Evolutionary conservation across 2,888 invertebrate species (phyloP).

Genomic region (Cactoblastis cactorum): DNA sequence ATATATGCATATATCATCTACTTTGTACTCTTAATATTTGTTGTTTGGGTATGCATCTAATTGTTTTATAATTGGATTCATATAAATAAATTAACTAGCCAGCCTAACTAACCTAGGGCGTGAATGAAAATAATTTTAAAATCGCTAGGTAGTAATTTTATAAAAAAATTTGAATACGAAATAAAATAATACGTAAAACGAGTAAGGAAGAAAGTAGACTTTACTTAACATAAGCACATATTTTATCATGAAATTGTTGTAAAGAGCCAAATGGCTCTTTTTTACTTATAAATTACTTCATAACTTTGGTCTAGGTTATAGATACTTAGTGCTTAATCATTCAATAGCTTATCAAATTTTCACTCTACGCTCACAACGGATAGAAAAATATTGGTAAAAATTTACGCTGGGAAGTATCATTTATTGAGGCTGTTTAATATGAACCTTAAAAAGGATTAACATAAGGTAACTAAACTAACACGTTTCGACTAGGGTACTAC

Average conservation of each 20-base stretch:
- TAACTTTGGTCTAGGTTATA: background rate
- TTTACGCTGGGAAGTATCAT: background rate
- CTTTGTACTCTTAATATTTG: too few species aligned
- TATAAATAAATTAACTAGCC: too few species aligned
- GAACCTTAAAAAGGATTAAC: background rate
- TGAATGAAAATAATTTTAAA: background rate
- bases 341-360: too few species aligned
- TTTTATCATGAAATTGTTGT: background rate
- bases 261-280: background rate
- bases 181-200: background rate
- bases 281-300: background rate
- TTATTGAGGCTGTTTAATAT: background rate
- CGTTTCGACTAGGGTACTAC: constrained; percentile 4
- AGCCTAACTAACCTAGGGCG: background rate
- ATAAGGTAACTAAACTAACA: background rate
- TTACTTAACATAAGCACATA: too few species aligned
- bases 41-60: too few species aligned
- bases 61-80: too few species aligned
- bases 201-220: background rate
- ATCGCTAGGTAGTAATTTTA: background rate
- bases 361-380: too few species aligned
- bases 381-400: background rate
- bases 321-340: too few species aligned
- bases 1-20: too few species aligned
- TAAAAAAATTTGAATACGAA: background rate